These are phyloP conservation scores for Haplochromis burtoni DNA, from an alignment of 2,113 vertebrate genomes.

Conservation along the genomic window DNA sequence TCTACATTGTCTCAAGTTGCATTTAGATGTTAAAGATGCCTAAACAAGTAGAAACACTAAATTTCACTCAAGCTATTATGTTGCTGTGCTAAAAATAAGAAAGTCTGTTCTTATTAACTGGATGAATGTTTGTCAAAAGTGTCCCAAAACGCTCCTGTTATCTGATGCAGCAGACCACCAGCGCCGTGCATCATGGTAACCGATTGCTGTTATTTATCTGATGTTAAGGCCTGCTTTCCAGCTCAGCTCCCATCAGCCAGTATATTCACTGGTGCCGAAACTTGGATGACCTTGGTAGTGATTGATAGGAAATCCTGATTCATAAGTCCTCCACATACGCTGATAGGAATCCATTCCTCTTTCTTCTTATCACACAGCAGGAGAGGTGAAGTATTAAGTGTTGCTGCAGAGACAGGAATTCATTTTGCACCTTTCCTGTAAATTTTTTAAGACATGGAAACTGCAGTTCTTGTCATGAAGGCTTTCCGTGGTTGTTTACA, in stretches of 20 bases:
- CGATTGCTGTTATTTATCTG: slow-evolving; percentile 44
- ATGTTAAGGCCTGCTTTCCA: background rate
- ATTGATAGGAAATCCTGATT: slow-evolving; percentile 48
- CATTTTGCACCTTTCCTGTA: background rate
- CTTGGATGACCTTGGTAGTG: slow-evolving; percentile 46
- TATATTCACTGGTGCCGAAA: background rate
- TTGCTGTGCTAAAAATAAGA: background rate
- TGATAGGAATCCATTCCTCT: slow-evolving; percentile 16
- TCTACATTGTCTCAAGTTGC: background rate
- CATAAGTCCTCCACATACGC: background rate
- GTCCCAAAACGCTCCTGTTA: background rate
- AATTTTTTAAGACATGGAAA: background rate
- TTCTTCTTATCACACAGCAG: slow-evolving; percentile 9
- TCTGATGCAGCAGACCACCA: background rate
- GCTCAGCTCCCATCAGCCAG: slow-evolving; percentile 7
- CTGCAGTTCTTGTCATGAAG: background rate
- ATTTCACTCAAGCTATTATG: background rate
- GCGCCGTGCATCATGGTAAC: slow-evolving; percentile 31
- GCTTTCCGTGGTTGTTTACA: background rate
- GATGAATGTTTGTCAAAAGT: background rate
- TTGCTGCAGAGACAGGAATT: background rate
- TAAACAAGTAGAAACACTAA: background rate
- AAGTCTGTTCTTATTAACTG: background rate
- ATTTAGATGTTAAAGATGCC: background rate
- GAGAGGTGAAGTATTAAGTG: slow-evolving; percentile 6